Evolutionary conservation across 2,888 invertebrate genomes (phyloP).

Genomic region (Acanthosepion esculentum): DNA sequence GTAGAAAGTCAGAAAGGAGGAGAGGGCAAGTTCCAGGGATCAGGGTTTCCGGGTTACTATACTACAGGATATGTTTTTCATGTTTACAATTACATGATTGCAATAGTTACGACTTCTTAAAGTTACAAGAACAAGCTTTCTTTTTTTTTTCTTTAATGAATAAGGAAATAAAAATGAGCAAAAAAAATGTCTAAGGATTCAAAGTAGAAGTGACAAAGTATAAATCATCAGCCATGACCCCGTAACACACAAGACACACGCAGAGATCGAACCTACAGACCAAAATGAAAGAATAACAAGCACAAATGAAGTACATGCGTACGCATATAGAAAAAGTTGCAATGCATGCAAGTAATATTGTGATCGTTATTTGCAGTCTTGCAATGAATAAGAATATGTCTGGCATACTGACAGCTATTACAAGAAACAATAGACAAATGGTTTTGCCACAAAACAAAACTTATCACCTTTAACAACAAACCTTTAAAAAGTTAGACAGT

Average conservation of each 20-base stretch:
- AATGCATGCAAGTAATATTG: neutral
- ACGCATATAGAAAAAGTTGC: neutral
- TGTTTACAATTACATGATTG: neutral
- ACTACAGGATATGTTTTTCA: constrained; percentile 33
- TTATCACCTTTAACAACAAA: neutral
- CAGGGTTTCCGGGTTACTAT: neutral
- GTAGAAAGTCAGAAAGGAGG: neutral
- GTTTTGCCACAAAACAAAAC: neutral
- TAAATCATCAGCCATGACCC: neutral
- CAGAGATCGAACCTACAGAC: neutral
- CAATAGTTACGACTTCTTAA: neutral
- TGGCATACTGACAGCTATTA: neutral
- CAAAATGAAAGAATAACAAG: neutral
- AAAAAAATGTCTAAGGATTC: neutral
- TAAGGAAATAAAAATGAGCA: neutral
- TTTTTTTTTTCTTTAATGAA: neutral
- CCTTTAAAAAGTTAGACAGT: neutral
- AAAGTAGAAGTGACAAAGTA: neutral
- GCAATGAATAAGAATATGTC: neutral
- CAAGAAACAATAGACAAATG: neutral
- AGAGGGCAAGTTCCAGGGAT: neutral
- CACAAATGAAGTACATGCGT: neutral
- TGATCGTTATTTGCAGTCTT: neutral
- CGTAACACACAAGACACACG: neutral
- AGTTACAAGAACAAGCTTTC: neutral